Evolutionary conservation across 1,140 invertebrate species (phyloP).

Genomic region (Panagrolaimus sp.): DNA sequence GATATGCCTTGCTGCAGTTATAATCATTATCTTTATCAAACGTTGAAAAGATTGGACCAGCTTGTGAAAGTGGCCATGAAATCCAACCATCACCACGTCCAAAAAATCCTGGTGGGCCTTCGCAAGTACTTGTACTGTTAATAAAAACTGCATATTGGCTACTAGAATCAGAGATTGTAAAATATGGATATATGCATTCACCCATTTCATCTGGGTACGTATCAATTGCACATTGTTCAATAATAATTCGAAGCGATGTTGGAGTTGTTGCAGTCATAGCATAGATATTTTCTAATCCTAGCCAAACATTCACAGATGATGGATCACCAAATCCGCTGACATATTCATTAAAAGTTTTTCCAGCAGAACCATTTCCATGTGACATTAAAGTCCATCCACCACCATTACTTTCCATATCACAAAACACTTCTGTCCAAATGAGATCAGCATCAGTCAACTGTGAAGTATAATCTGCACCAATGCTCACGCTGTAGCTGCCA

Average conservation of each 20-base stretch:
- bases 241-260: not conserved
- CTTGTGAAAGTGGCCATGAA: not conserved
- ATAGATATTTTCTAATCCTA: not conserved
- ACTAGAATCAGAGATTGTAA: not conserved
- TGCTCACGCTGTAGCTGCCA: not conserved
- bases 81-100: not conserved
- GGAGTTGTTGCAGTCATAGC: not conserved
- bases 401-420: not conserved
- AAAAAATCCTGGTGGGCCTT: not conserved
- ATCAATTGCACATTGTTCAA: not conserved
- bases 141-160: not conserved
- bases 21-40: not conserved
- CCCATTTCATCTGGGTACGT: too few species aligned
- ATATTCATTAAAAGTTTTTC: not conserved
- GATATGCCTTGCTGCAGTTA: not conserved
- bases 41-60: not conserved
- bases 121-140: not conserved
- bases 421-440: constrained; percentile 3
- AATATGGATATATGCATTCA: not conserved
- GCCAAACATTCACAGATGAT: not conserved
- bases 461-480: not conserved
- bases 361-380: not conserved
- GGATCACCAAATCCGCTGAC: not conserved
- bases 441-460: not conserved
- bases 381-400: constrained; percentile 8